Evolutionary conservation across 37 sponge, comb jelly and placozoan species (phyloP).

Genomic region (Bolinopsis microptera): DNA sequence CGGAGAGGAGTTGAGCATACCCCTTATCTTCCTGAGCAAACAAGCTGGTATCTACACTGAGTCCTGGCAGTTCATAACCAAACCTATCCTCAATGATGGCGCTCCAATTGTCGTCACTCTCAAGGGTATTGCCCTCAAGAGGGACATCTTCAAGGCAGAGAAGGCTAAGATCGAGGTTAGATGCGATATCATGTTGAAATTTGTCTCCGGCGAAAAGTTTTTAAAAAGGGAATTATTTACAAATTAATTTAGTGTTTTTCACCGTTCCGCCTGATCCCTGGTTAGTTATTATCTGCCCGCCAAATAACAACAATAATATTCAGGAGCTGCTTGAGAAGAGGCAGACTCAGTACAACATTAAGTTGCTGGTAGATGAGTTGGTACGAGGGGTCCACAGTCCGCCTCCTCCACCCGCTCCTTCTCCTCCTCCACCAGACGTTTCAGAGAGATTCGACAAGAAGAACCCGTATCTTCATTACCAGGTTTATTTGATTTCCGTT

Average conservation of each 20-base stretch:
- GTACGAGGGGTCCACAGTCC: constrained; percentile 45
- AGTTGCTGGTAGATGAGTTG: constrained; percentile 48
- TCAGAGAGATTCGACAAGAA: not conserved
- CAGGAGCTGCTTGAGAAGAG: constrained; percentile 55
- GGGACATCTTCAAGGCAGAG: constrained; percentile 69
- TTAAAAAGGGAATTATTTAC: too few relatives aligned
- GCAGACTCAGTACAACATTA: constrained; percentile 52
- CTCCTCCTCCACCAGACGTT: constrained; percentile 14
- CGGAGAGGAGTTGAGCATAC: constrained; percentile 73
- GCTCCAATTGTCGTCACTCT: constrained; percentile 76
- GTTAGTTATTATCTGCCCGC: too few relatives aligned
- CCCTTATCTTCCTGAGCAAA: constrained; percentile 89
- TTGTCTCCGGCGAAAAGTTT: too few relatives aligned
- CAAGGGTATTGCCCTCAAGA: constrained; percentile 77
- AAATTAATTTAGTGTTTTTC: too few relatives aligned
- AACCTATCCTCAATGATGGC: constrained; percentile 77
- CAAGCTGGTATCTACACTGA: constrained; percentile 88
- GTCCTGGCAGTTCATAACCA: constrained; percentile 80
- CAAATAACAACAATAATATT: too few relatives aligned
- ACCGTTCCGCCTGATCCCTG: too few relatives aligned
- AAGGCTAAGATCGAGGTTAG: constrained; percentile 53
- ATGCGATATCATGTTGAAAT: too few relatives aligned
- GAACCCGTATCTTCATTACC: constrained; percentile 65
- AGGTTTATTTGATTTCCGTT: too few relatives aligned
- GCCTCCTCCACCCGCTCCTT: constrained; percentile 5